Percentiles rank a stretch among this genome's conserved stretches.
phyloP scores from a whole-genome alignment of 2,797 vertebrate species.

The Thamnophis elegans region DNA sequence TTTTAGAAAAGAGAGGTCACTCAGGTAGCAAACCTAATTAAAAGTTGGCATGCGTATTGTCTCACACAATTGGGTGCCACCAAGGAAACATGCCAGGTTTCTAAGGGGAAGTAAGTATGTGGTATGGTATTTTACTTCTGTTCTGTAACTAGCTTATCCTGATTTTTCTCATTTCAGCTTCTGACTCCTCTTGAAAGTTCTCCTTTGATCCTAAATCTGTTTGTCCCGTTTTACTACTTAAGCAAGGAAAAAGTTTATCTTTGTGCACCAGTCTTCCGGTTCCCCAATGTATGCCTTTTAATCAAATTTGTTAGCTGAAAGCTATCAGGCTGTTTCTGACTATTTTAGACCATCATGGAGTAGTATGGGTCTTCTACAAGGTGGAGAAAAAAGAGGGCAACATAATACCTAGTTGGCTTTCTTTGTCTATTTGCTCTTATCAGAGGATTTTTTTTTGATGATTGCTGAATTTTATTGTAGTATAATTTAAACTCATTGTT shows the following conservation, averaged over 20 bases:
- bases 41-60: not conserved
- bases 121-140: not conserved
- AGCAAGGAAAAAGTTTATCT: not conserved
- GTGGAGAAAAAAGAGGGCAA: not conserved
- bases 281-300: not conserved
- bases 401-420: not conserved
- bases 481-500: not conserved
- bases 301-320: not conserved
- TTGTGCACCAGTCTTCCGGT: not conserved
- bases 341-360: not conserved
- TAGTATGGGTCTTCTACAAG: not conserved
- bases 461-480: not conserved
- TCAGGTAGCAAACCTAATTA: not conserved
- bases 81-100: not conserved
- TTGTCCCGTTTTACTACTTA: not conserved
- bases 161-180: not conserved
- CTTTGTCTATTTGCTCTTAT: not conserved
- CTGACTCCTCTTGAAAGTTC: not conserved
- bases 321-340: not conserved
- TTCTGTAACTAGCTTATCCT: not conserved
- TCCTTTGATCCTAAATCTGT: not conserved
- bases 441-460: not conserved
- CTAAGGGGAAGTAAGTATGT: not conserved
- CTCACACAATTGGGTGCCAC: not conserved
- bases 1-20: not conserved